Evolutionary conservation across 2,113 vertebrate genomes (phyloP), one percentile per base, ranked within the genome.

Genomic region (Myiozetetes cayanensis): DNA sequence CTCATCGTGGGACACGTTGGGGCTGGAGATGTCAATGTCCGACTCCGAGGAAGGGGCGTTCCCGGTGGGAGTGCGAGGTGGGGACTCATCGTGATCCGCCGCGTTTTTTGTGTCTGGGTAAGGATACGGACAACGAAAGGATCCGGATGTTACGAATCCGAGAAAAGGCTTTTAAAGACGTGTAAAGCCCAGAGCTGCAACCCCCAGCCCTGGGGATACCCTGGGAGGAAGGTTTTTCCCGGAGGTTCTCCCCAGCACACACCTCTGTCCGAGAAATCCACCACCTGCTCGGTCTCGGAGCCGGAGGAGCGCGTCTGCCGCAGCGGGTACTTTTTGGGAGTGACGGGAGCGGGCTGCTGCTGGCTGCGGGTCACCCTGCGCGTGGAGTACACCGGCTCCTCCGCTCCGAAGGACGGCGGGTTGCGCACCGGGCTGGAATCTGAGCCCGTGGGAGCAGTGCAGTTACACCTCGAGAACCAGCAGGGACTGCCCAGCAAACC

Each of bases 41-140:
- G 99, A 99, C 92, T 99, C 99, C 2, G 99, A 99, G n/a, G 99
- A 99, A 3, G 99, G 99, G 22, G 99, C 99, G 23, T 99, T 99
- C 59, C 99, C 99, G 23, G 99, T 99, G 70, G 99, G 99, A 2
- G 99, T 99, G 97, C 99, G 97, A 12, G 99, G 99, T 2, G 99
- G 99, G 58, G 99, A 99, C 82, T 99, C 99, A 49, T 99, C 99
- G 6, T 99, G 99, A 86, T 99, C 99, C 1, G 98, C 98, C 3
- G 98, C 85, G 62, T 98, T 98, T 93, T 99, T 99, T 91, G 99
- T 98, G 96, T 99, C 99, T 95, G 96, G 85, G 87, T 7, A 46
- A 92, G 87, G 93, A 39, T 3, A 61, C 1, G 24, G 59, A 27
- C 5, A 22, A 56, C 5, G 14, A 16, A 52, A 15, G 50, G 14